Conservation (phyloP, 2,113 vertebrate genomes). For the Pterocles orientalis region DNA sequence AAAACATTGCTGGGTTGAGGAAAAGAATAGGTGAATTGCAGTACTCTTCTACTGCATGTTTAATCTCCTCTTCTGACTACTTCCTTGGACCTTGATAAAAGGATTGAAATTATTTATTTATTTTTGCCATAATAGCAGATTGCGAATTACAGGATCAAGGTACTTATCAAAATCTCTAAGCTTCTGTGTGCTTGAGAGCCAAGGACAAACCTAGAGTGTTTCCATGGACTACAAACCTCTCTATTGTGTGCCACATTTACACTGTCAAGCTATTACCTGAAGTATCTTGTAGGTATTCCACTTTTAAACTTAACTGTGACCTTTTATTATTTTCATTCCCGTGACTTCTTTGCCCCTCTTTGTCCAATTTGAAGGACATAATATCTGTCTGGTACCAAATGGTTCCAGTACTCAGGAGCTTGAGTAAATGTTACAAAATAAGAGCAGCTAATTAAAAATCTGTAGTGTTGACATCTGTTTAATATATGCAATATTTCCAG, state of each 20-base stretch:
- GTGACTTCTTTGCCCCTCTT: not conserved
- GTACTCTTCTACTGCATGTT: not conserved
- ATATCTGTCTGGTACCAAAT: constrained; percentile 20
- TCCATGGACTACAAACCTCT: not conserved
- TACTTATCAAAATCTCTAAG: not conserved
- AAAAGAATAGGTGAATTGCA: not conserved
- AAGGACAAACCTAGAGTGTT: not conserved
- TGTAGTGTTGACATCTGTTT: constrained; percentile 62
- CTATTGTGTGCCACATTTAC: not conserved
- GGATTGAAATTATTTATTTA: not conserved
- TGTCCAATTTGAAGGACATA: constrained; percentile 8
- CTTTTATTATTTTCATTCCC: constrained; percentile 1
- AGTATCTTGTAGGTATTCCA: not conserved
- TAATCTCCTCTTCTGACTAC: not conserved
- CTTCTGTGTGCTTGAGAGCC: not conserved
- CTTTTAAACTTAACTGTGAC: not conserved
- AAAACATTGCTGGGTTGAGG: not conserved
- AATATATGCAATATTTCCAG: constrained; percentile 54
- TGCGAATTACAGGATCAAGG: not conserved
- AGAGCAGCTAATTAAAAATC: constrained; percentile 65
- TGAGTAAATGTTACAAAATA: constrained; percentile 44
- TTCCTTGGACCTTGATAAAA: not conserved
- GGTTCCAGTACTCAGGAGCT: not conserved
- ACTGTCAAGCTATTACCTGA: not conserved
- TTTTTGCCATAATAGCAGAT: not conserved